Evolutionary conservation across 2,888 invertebrate species (phyloP).

Genomic region (Metopia argyrocephala): DNA sequence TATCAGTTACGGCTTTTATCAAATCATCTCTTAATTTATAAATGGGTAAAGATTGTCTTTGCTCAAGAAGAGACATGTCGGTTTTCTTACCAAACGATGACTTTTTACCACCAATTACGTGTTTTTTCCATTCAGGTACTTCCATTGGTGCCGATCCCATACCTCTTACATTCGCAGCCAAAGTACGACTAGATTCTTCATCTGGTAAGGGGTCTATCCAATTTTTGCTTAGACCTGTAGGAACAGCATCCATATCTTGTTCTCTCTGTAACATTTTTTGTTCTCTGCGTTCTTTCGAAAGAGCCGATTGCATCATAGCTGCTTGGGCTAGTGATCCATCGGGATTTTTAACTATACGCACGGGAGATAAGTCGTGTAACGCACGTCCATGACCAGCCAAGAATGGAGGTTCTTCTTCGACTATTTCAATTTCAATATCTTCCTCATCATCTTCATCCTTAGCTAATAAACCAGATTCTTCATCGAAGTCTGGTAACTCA

Average conservation of each 20-base stretch:
- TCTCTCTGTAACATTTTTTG: slow-evolving; percentile 97
- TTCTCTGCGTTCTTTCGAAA: slow-evolving; percentile 97
- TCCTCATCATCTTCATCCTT: slow-evolving; percentile 97
- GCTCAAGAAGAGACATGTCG: slow-evolving; percentile 94
- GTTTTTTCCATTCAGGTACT: slow-evolving; percentile 99
- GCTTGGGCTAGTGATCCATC: slow-evolving; percentile 99
- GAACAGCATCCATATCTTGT: slow-evolving; percentile 91
- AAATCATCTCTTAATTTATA: slow-evolving; percentile 96
- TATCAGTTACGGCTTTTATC: slow-evolving; percentile 95
- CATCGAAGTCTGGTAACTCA: slow-evolving; percentile 98
- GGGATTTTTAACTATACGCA: slow-evolving; percentile 98
- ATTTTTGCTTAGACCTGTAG: slow-evolving; percentile 91
- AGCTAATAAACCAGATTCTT: slow-evolving; percentile 92
- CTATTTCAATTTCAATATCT: slow-evolving; percentile 98
- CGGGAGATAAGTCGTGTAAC: slow-evolving; percentile 94
- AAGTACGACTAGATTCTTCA: slow-evolving; percentile 84
- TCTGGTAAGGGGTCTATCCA: slow-evolving; percentile 98
- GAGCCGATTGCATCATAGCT: slow-evolving; percentile 99
- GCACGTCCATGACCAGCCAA: slow-evolving; percentile 95
- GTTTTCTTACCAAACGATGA: slow-evolving; percentile 99
- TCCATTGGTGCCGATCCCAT: slow-evolving; percentile 90
- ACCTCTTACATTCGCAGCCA: slow-evolving; percentile 90
- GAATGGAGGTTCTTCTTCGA: slow-evolving; percentile 99
- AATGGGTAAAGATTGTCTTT: slow-evolving; percentile 96
- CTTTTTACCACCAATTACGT: slow-evolving; percentile 98